Evolutionary conservation across 2,113 vertebrate genomes (phyloP), one percentile per base, ranked within the genome.

Genomic region (Labrus mixtus): DNA sequence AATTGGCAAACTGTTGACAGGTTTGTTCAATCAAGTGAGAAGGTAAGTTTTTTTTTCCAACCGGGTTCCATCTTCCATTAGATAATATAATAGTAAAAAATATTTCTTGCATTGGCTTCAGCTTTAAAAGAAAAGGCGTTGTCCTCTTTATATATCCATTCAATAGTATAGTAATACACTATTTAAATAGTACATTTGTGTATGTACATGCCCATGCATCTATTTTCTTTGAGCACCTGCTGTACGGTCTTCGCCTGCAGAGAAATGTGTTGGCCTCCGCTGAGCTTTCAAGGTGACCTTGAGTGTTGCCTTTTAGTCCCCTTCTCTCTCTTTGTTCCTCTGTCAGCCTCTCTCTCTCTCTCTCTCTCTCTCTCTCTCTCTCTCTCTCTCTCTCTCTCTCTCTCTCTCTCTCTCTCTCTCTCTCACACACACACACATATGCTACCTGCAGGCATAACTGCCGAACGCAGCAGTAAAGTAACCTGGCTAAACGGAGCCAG

Each of bases 371-470:
- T 33, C 3, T 50, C 63, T 66, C 62, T 29, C 29, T 29, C 29
- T 29, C 29, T 29, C 29, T 29, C 29, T 29, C 4, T n/a, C 43
- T n/a, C 22, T n/a, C 23, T 36, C 51, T 55, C 6, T 55, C 48
- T 29, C 33, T 46, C 23, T 19, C 4, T 46, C 25, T 33, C 3
- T 50, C 63, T 66, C 62, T 29, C 29, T 29, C 29, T 29, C 29
- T 29, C 29, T 29, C 29, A 33, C 29, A 33, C 29, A 33, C 29
- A 33, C 29, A 33, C 29, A 33, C 29, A 33, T 6, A 71, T 33
- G 19, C 81, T 70, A 76, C 79, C 87, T 73, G 79, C 54, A 55
- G 82, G 78, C 57, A 19, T 87, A 83, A 87, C 85, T 83, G 79
- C 80, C 36, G n/a, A n/a, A 20, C 83, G 58, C 81, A 86, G 73